phyloP scores from a whole-genome alignment of 2,797 vertebrate genomes.

The Eulemur albifrons region DNA sequence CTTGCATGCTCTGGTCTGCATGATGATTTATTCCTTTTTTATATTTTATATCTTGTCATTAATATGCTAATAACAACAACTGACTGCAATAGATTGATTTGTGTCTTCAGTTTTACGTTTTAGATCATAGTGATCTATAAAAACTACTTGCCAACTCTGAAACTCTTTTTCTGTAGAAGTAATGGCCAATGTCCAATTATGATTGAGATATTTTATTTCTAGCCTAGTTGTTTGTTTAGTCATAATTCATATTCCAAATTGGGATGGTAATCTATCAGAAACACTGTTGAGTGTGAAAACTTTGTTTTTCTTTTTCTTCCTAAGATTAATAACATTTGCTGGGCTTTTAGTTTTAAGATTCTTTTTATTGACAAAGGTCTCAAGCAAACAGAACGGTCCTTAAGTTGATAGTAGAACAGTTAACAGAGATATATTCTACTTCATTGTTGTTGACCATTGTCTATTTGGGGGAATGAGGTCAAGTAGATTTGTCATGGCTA shows the following conservation, averaged over 20 bases:
- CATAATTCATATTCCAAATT: neutral
- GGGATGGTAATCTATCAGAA: neutral
- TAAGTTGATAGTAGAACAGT: neutral
- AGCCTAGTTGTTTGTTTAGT: neutral
- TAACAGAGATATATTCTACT: neutral
- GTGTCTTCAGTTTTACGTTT: neutral
- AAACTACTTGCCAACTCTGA: neutral
- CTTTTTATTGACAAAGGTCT: neutral
- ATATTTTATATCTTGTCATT: neutral
- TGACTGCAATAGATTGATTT: neutral
- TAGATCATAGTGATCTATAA: neutral
- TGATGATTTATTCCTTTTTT: neutral
- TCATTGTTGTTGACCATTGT: neutral
- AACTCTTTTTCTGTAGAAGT: neutral
- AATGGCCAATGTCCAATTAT: neutral
- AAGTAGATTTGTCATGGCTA: neutral
- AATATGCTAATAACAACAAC: neutral
- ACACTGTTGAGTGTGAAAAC: neutral
- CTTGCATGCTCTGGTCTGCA: neutral
- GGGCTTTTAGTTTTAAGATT: neutral
- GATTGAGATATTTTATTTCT: neutral
- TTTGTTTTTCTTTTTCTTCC: neutral
- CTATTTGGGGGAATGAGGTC: neutral
- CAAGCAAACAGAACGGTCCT: neutral
- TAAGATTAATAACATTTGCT: neutral